Evolutionary conservation across 92 coral and sea anemone species (phyloP), one percentile per base, ranked within the genome.

Genomic region (Metridium senile): DNA sequence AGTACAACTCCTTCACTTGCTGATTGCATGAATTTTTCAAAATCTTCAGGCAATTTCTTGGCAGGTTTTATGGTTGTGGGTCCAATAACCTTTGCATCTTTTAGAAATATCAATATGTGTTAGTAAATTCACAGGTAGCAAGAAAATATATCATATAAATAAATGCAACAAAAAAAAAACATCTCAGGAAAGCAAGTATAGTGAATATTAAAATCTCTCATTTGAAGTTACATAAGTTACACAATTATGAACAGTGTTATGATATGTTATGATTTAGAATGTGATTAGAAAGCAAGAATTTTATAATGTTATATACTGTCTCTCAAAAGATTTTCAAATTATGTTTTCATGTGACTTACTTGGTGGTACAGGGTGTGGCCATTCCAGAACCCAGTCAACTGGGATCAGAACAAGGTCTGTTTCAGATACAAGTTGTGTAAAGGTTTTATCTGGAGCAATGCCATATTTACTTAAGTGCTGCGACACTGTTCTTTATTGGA

Each of bases 11-110:
- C 72, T 19, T 62, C 61, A 26, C 75, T 59, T 19, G 71, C 74
- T 16, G 80, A 75, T 65, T 63, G 80, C 87, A 83, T 83, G 27
- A 75, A 83, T 13, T 69, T 66, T 16, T 75, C 76, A 33, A 83
- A 43, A 61, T 83, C 71, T 52, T 76, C 71, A 17, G 87, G 82
- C 32, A 83, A 75, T 20, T 75, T 64, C 25, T 71, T 67, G 20
- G 82, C 34, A 26, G 71, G 87, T 29, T 71, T 73, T 46, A 69
- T 81, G 21, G 54, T 31, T 16, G 80, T 69, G 10, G 81, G 58
- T 47, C 87, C 87, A 66, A 83, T 83, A 33, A 83, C 64, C 61
- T 83, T 83, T 27, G 75, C 26, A 76, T 83, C 75, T 75, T 53
- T 16, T 34, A 1, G 20, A 47, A 28, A 8, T 58, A 62, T 20